These are phyloP conservation scores for Lasioglossum oenotherae DNA, from an alignment of 2,888 invertebrate species.

Conservation along the genomic window DNA sequence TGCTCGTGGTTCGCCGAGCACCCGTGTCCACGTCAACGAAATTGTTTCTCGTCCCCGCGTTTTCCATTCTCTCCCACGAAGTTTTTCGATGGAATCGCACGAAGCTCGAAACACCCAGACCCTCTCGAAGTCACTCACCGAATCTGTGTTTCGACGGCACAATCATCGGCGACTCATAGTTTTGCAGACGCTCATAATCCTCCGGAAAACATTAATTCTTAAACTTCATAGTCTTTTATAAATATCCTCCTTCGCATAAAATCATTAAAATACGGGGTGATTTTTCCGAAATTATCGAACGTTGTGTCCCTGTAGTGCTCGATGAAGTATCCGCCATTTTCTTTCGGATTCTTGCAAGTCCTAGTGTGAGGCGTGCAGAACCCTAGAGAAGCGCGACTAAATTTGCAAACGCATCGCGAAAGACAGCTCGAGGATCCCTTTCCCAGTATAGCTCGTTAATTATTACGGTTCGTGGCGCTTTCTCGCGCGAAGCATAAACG, in stretches of 20 bases:
- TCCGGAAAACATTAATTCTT: neutral
- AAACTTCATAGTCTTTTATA: neutral
- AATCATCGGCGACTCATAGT: neutral
- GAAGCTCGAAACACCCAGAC: neutral
- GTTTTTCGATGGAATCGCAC: slow-evolving; percentile 7
- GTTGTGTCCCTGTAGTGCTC: neutral
- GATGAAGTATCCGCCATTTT: neutral
- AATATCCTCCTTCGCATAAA: neutral
- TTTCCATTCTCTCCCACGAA: neutral
- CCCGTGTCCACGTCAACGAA: slow-evolving; percentile 50
- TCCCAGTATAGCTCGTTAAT: slow-evolving; percentile 2
- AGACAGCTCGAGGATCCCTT: slow-evolving; percentile 1
- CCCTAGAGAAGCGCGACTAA: neutral
- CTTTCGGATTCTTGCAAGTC: neutral
- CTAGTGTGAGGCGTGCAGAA: neutral
- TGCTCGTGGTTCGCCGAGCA: slow-evolving; percentile 61
- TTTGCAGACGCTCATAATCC: neutral
- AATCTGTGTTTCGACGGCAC: neutral
- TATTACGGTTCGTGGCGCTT: slow-evolving; percentile 25
- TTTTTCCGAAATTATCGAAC: neutral
- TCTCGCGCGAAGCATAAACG: slow-evolving; percentile 18
- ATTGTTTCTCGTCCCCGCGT: slow-evolving; percentile 66
- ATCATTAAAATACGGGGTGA: neutral
- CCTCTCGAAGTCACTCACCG: neutral
- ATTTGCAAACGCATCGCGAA: neutral